Evolutionary conservation across 2,113 vertebrate species (phyloP), one percentile per base, ranked within the genome.

Genomic region (Marcusenius ussheri): DNA sequence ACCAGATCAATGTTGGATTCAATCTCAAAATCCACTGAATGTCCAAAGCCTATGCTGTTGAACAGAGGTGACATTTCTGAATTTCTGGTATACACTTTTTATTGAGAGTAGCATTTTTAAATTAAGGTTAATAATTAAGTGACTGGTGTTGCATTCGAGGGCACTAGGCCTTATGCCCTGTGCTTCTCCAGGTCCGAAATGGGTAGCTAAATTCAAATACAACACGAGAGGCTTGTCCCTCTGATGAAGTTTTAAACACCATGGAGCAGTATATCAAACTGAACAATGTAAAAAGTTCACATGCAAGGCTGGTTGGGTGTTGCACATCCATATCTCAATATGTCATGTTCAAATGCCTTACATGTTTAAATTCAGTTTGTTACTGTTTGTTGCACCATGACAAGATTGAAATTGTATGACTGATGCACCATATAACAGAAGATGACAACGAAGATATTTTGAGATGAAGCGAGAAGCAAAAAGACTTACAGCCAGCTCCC

Each of bases 21-120:
- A 0, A 97, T 95, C 95, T 98, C 97, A 93, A 97, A 98, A 92
- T 97, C 95, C 42, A 97, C 19, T 0, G 95, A 94, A 7, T 97
- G 95, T 70, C 89, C 90, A 47, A 97, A 7, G 10, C 90, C 90
- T 47, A 97, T n/a, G 0, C 97, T 98, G 88, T 15, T 92, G 92
- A 88, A 77, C 89, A 31, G 74, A 21, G 46, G 27, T 66, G 46
- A 84, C 49, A 35, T 0, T 39, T 80, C 19, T 77, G 0, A 42
- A 42, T 10, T 80, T 80, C 1, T 80, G 74, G 5, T 19, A 4
- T 1, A 42, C n/a, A 31, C 10, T 35, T 3, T 42, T 19, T 17
- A 42, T 19, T 7, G 7, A 27, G 10, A 42, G 35, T 3, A 39
- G 35, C 35, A 77, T 39, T 35, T 17, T 35, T 15, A 15, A 77